Evolutionary conservation across 2,113 vertebrate genomes (phyloP).

Genomic region (Saccopteryx leptura): DNA sequence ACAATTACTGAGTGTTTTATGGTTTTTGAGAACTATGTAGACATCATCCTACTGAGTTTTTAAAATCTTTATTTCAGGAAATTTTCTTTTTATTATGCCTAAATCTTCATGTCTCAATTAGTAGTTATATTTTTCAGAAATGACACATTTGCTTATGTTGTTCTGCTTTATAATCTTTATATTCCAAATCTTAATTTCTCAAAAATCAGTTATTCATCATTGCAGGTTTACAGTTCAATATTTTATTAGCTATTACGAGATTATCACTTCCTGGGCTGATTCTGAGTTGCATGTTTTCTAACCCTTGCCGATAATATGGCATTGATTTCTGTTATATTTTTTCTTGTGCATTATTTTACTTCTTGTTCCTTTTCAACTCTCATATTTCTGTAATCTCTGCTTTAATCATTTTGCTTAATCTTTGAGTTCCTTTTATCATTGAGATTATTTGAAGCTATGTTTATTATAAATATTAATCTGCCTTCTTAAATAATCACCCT

Average conservation of each 20-base stretch:
- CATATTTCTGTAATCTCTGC: neutral
- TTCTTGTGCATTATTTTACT: neutral
- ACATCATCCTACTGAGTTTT: neutral
- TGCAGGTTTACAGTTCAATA: neutral
- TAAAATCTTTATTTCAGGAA: neutral
- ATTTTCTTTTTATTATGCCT: neutral
- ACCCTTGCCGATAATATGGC: neutral
- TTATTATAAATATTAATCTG: neutral
- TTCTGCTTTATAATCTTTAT: neutral
- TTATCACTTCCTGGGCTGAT: neutral
- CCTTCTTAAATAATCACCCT: neutral
- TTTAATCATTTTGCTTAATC: neutral
- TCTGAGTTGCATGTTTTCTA: neutral
- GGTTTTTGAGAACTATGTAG: neutral
- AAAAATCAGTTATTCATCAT: neutral
- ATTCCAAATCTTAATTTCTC: neutral
- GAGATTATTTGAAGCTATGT: neutral
- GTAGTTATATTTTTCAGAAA: neutral
- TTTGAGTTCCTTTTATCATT: neutral
- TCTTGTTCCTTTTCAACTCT: neutral
- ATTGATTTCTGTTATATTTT: neutral
- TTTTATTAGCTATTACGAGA: neutral
- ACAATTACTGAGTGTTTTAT: neutral
- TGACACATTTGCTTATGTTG: neutral
- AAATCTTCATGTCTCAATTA: neutral